Conservation (phyloP, 64 coral and sea anemone genomes). For the Anthopleura sola region DNA sequence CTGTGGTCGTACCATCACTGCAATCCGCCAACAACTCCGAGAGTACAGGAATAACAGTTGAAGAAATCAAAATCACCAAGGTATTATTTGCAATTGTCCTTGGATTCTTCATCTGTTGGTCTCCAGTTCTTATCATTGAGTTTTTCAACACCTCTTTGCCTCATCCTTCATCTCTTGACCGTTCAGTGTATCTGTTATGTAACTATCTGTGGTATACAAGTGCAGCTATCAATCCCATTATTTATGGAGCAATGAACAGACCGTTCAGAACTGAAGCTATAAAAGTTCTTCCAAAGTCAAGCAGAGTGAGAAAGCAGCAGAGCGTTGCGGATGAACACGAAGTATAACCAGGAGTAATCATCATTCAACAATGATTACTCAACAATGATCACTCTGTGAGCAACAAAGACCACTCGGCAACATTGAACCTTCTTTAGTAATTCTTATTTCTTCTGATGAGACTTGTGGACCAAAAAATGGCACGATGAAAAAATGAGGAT, state of each 20-base stretch:
- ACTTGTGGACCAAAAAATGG: too few species aligned
- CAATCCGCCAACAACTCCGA: too few species aligned
- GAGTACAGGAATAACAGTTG: neutral
- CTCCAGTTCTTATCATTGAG: constrained; percentile 41
- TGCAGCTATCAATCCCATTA: constrained; percentile 47
- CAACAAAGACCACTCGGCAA: too few species aligned
- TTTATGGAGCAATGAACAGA: constrained; percentile 58
- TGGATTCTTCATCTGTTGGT: constrained; percentile 33
- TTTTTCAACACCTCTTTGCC: constrained; percentile 6
- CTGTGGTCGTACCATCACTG: constrained; percentile 10
- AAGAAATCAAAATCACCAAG: constrained; percentile 48
- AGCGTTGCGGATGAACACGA: neutral
- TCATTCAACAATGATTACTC: too few species aligned
- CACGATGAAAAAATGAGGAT: too few species aligned
- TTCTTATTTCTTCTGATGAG: too few species aligned
- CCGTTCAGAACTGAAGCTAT: constrained; percentile 25
- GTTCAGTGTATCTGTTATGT: constrained; percentile 36
- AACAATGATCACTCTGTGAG: too few species aligned
- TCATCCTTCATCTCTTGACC: neutral
- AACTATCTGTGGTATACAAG: constrained; percentile 39
- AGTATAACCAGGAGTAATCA: neutral
- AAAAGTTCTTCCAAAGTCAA: neutral
- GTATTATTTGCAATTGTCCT: constrained; percentile 30
- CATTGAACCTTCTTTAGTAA: too few species aligned
- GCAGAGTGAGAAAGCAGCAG: neutral